These are phyloP conservation scores for Mythimna lalbum DNA, from an alignment of 2,888 invertebrate genomes.

Conservation along the genomic window DNA sequence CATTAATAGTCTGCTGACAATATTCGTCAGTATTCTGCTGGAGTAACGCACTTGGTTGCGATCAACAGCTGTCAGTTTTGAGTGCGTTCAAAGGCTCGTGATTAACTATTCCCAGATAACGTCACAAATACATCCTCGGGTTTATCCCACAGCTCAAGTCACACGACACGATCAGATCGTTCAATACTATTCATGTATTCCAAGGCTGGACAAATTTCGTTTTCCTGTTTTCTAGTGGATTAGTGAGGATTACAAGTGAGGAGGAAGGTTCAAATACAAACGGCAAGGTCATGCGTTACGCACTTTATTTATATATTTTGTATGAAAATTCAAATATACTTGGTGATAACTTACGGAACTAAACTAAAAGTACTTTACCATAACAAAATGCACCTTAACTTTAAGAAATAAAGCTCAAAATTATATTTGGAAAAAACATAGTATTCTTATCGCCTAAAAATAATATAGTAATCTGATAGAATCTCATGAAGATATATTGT, in stretches of 20 bases:
- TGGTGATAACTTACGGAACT: conserved; percentile 53
- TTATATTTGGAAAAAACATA: conserved; percentile 54
- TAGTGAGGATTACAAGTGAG: neutral
- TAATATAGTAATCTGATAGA: conserved; percentile 43
- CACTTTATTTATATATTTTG: conserved; percentile 56
- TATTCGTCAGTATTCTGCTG: too few relatives aligned
- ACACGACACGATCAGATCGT: too few relatives aligned
- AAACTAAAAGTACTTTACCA: conserved; percentile 41
- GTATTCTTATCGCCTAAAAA: conserved; percentile 43
- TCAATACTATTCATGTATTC: neutral
- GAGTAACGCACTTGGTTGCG: too few relatives aligned
- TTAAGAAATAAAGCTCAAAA: conserved; percentile 62
- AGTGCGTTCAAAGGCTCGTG: neutral
- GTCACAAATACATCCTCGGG: neutral
- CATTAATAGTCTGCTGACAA: too few relatives aligned
- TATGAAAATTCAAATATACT: conserved; percentile 63
- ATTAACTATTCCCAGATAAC: too few relatives aligned
- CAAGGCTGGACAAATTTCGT: neutral
- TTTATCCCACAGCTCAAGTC: neutral
- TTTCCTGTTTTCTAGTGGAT: neutral
- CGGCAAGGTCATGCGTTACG: conserved; percentile 28
- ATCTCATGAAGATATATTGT: conserved; percentile 17
- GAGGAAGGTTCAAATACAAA: conserved; percentile 40
- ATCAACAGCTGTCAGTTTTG: neutral
- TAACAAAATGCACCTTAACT: conserved; percentile 63